Percentiles rank a stretch among this genome's conserved stretches.
Conservation (phyloP, 2,797 vertebrate genomes). For the Synanceia verrucosa region DNA sequence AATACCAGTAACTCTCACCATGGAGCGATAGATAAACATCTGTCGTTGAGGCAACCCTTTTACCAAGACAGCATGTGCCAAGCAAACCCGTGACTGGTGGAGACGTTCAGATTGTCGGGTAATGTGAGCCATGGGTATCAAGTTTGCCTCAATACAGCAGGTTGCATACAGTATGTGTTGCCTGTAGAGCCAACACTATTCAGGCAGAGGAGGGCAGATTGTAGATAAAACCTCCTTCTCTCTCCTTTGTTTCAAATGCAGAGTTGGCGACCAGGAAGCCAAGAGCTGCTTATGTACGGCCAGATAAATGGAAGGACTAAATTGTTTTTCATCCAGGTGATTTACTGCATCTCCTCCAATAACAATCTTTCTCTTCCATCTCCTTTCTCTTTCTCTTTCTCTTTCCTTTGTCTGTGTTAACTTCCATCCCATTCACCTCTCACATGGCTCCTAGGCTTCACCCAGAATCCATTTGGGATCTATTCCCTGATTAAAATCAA, state of each 20-base stretch:
- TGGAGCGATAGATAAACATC: conserved; percentile 30
- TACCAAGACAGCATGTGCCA: neutral
- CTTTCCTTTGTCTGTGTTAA: conserved; percentile 39
- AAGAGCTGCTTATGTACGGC: conserved; percentile 4
- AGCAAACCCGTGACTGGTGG: neutral
- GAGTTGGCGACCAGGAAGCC: conserved; percentile 18
- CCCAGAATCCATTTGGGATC: conserved; percentile 67
- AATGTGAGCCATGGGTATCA: conserved; percentile 24
- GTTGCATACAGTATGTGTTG: neutral
- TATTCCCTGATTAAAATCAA: conserved; percentile 63
- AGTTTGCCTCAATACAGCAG: conserved; percentile 26
- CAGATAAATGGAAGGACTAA: conserved; percentile 47
- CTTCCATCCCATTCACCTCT: conserved; percentile 38
- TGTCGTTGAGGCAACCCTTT: conserved; percentile 35
- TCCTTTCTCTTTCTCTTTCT: conserved; percentile 4
- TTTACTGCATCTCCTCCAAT: conserved; percentile 44
- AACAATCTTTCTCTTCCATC: conserved; percentile 53
- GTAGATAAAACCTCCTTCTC: conserved; percentile 22
- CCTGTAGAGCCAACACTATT: neutral
- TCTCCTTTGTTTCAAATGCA: conserved; percentile 36
- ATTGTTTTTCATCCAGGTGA: conserved; percentile 44
- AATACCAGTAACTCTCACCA: conserved; percentile 52
- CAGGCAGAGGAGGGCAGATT: neutral
- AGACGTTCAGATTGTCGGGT: conserved; percentile 3
- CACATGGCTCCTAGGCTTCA: conserved; percentile 39